Base-by-base conservation (phyloP, 2,113 vertebrate genomes). In the Gnathonemus echidnorhynchus region DNA sequence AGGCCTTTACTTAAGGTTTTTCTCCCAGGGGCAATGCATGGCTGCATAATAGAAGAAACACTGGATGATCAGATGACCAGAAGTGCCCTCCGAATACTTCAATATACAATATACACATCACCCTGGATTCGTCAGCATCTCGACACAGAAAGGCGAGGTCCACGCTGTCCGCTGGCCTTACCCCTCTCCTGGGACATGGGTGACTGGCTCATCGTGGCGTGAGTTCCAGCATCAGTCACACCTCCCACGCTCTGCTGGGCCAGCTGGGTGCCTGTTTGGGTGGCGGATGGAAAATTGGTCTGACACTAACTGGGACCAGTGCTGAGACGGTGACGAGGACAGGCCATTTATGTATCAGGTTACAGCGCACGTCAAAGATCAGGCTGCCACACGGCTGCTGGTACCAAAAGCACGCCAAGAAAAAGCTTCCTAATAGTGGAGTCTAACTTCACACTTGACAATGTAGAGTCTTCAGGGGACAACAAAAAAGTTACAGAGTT, bases 141-240 rank as follows among this genome's bases (percentile, higher is more conserved):
- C 3, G 27, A 70, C 62, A 31, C 62, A 31, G 62, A 31, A 31
- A 31, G 62, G 10, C 62, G 62, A 31, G 15, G 15, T 39, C 5
- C 5, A 8, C 31, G 13, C n/a, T 15, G 74, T 2, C 11, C 1
- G 45, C 13, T 1, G 5, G 13, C 9, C 91, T 45, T 93, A 99
- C 98, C 98, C 97, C 98, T 96, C 90, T 99, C 98, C 93, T 98
- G 98, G 93, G 97, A 96, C 97, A 98, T 97, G 90, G 98, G 97
- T 45, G 97, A 97, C 93, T 97, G 97, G 93, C 96, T 97, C 95
- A 98, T 94, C 90, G 97, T 96, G 89, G 97, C 96, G 91, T 97
- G 98, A 92, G 95, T 93, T 94, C 96, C 97, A 90, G 95, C 95
- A 88, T 99, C 98, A n/a, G 98, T 94, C 92, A 97, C 96, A 92